These are phyloP conservation scores for Porites australiensis DNA, from an alignment of 64 coral and sea anemone species.

Conservation along the genomic window DNA sequence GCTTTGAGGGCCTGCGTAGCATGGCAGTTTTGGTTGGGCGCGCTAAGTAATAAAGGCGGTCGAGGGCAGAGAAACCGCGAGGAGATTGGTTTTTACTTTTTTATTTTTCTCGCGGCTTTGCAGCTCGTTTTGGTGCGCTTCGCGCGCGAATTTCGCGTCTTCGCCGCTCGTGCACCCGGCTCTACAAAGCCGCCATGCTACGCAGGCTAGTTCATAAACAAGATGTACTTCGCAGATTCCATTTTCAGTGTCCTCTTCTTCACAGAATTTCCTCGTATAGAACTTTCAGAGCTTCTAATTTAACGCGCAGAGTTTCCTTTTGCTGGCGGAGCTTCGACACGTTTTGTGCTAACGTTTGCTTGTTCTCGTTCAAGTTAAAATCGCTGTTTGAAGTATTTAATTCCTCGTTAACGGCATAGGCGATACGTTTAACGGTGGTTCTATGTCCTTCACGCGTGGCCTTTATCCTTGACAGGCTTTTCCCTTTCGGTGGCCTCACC, in stretches of 20 bases:
- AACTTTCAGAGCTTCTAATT: neutral
- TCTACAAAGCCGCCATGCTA: too few species aligned
- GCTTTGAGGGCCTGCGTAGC: too few species aligned
- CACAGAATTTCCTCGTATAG: neutral
- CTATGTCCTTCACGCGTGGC: neutral
- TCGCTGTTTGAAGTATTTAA: neutral
- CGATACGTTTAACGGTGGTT: neutral
- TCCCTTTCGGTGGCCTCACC: too few species aligned
- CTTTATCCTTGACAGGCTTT: neutral
- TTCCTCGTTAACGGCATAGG: neutral
- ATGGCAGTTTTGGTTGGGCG: too few species aligned
- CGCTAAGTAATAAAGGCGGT: too few species aligned
- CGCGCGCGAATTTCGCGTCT: too few species aligned
- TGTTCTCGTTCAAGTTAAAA: too few species aligned
- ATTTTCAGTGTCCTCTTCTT: neutral
- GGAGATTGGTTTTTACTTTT: too few species aligned
- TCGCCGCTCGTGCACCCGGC: too few species aligned
- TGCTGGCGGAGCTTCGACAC: conserved; percentile 2
- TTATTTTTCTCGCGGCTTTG: too few species aligned
- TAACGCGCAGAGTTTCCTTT: neutral
- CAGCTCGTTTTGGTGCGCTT: too few species aligned
- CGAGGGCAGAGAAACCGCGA: too few species aligned
- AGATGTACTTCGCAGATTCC: neutral
- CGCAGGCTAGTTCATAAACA: neutral
- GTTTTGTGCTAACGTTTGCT: neutral